phyloP scores from a whole-genome alignment of 2,797 vertebrate species.

The Picus viridis region DNA sequence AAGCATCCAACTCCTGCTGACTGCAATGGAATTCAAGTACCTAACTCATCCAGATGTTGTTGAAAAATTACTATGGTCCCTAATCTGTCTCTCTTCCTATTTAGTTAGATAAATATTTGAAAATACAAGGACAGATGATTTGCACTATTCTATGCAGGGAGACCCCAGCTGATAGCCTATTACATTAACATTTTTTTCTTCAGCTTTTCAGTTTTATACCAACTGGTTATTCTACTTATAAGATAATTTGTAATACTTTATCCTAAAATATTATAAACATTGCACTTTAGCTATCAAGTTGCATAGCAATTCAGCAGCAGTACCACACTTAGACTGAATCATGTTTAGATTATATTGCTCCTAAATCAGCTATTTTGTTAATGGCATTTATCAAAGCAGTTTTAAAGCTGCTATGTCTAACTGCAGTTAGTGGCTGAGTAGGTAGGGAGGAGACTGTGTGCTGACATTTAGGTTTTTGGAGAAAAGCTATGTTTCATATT shows the following conservation, averaged over 20 bases:
- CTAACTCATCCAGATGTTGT: not conserved
- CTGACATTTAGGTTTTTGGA: not conserved
- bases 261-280: not conserved
- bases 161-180: not conserved
- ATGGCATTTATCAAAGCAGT: conserved; percentile 35
- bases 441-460: not conserved
- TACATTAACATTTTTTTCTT: not conserved
- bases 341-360: not conserved
- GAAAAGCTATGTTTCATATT: not conserved
- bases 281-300: not conserved
- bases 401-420: conserved; percentile 4
- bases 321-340: not conserved
- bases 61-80: not conserved
- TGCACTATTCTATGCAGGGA: not conserved
- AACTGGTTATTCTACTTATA: not conserved
- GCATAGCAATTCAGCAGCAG: conserved; percentile 1
- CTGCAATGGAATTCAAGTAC: not conserved
- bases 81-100: not conserved
- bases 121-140: not conserved
- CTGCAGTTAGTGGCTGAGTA: not conserved
- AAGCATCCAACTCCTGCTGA: conserved; percentile 23
- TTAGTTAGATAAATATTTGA: conserved; percentile 24
- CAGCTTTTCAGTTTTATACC: not conserved
- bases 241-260: not conserved
- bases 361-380: conserved; percentile 29